Base-by-base conservation (phyloP, 2,113 vertebrate genomes). In the Tragelaphus buxtoni region DNA sequence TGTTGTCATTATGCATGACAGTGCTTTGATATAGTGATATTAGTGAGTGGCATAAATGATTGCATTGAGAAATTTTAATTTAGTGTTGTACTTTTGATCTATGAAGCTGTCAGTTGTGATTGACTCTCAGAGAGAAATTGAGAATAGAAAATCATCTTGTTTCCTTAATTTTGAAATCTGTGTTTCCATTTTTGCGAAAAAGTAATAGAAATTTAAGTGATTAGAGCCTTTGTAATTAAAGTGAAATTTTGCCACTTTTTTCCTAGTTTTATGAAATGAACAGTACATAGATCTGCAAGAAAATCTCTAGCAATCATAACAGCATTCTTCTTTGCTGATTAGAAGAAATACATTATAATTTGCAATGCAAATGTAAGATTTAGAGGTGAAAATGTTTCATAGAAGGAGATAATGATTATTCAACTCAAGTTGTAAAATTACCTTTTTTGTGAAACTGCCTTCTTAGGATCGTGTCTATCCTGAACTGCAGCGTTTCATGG, bases 401-500 rank as follows among this genome's bases (percentile, higher is more conserved):
- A 96, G 97, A 97, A 92, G 91, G 24, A 3, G 20, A 32, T 95
- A 1, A 0, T 9, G 7, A 88, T 16, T 95, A 97, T 76, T 92
- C 83, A 97, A 10, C 3, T 85, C 1, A 39, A 85, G 35, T 93
- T 45, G 22, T 20, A 28, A 85, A 91, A 74, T 97, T 60, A 72
- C n/a, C 80, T 18, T 76, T 88, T 92, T 91, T 94, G 86, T 72
- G 30, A 96, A 90, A 84, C 39, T 89, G 49, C 26, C 53, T 92
- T 90, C 35, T 56, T 97, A 99, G 99, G 99, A 99, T 97, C 99
- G 99, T 55, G 98, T 99, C 61, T 99, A 99, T 97, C 99, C 99
- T 47, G 99, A 99, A 92, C 98, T 99, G 81, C 99, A 99, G 98
- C 99, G 99, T 74, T 98, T 99, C 92, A 99, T 99, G 98, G 98